phyloP scores from a whole-genome alignment of 2,888 invertebrate genomes.

The Phaonia tiefii region DNA sequence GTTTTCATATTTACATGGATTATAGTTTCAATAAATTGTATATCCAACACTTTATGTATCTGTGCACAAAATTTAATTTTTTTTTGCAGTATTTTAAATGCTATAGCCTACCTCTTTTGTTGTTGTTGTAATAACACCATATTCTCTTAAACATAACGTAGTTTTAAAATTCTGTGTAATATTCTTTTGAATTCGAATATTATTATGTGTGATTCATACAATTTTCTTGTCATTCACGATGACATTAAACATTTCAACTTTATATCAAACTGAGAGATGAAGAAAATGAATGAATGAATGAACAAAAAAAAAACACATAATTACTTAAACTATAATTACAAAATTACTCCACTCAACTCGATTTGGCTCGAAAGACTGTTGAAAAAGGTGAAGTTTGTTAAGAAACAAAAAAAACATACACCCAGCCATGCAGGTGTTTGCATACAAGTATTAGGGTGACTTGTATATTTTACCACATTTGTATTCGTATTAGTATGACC shows the following conservation, averaged over 20 bases:
- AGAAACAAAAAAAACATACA: too few species aligned
- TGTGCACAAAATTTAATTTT: too few species aligned
- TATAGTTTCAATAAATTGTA: not conserved
- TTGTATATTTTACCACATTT: too few species aligned
- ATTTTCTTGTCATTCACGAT: constrained; percentile 58
- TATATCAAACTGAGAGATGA: too few species aligned
- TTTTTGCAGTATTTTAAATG: too few species aligned
- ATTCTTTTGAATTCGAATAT: constrained; percentile 24
- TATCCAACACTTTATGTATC: too few species aligned
- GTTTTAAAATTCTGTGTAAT: not conserved
- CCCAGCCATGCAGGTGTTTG: constrained; percentile 26
- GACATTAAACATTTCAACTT: constrained; percentile 60
- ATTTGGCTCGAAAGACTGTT: constrained; percentile 29
- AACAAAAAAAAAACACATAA: constrained; percentile 15
- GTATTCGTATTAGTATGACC: too few species aligned
- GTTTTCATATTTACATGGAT: not conserved
- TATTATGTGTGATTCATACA: constrained; percentile 3
- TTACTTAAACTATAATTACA: constrained; percentile 35
- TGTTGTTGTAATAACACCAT: not conserved
- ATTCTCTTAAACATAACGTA: not conserved
- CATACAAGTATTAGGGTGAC: not conserved
- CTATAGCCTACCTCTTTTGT: not conserved
- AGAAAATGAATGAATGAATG: constrained; percentile 17
- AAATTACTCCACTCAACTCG: constrained; percentile 27
- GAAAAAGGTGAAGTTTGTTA: not conserved